These are phyloP conservation scores for Lepas anatifera DNA, from an alignment of 2,888 invertebrate species.

Conservation along the genomic window DNA sequence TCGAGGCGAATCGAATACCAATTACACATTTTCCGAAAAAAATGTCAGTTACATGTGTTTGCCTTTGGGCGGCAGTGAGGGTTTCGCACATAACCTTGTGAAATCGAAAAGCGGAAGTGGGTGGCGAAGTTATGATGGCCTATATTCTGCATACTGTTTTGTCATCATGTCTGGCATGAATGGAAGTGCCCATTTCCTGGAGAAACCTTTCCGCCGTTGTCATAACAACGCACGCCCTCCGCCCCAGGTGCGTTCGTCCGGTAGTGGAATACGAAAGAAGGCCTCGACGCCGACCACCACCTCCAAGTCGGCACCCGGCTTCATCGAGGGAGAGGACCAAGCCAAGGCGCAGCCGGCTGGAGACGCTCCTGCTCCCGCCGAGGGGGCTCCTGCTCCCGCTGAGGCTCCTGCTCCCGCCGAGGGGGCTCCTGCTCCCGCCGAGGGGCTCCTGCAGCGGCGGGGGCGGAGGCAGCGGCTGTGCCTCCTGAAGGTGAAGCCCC, in stretches of 20 bases:
- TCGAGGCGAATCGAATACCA: too few relatives aligned
- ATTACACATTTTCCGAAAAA: background rate
- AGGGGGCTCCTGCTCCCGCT: background rate
- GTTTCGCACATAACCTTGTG: too few relatives aligned
- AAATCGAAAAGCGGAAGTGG: background rate
- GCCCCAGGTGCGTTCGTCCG: background rate
- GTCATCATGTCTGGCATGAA: too few relatives aligned
- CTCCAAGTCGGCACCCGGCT: background rate
- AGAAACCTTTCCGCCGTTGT: too few relatives aligned
- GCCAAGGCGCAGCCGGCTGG: background rate
- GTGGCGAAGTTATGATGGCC: background rate
- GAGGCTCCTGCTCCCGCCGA: background rate
- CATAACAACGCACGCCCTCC: background rate
- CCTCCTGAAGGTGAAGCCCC: background rate
- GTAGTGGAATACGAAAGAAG: background rate
- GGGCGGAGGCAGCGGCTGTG: background rate
- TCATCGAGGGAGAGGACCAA: background rate
- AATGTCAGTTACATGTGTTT: background rate
- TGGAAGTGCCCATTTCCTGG: too few relatives aligned
- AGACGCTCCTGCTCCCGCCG: background rate
- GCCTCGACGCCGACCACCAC: background rate
- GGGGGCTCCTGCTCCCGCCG: background rate
- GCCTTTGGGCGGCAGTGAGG: too few relatives aligned
- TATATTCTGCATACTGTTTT: too few relatives aligned
- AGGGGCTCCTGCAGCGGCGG: background rate